These are phyloP conservation scores for Telenomus remus DNA, from an alignment of 1,140 invertebrate genomes.

Conservation along the genomic window DNA sequence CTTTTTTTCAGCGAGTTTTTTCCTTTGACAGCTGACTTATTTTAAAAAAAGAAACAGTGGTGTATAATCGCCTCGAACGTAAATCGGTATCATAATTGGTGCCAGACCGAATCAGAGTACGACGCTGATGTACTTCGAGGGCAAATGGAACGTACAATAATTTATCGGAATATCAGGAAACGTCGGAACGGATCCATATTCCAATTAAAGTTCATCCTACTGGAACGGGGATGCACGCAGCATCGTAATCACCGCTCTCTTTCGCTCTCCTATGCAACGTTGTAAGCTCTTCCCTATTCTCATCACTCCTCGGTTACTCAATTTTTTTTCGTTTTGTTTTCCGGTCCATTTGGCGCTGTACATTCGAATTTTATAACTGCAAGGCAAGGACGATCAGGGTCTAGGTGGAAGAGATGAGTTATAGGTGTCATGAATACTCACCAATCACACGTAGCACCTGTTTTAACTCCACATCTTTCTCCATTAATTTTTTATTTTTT, in stretches of 20 bases:
- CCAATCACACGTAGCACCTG: slow-evolving; percentile 31
- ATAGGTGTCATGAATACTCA: slow-evolving; percentile 39
- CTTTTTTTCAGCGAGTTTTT: slow-evolving; percentile 48
- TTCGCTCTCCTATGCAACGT: slow-evolving; percentile 44
- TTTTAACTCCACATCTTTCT: slow-evolving; percentile 27
- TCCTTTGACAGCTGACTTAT: slow-evolving; percentile 45
- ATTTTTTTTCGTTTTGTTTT: slow-evolving; percentile 66
- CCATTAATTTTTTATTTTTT: slow-evolving; percentile 14
- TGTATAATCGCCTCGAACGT: slow-evolving; percentile 48
- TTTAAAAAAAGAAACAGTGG: slow-evolving; percentile 24
- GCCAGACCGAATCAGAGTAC: slow-evolving; percentile 50
- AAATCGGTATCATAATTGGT: slow-evolving; percentile 62
- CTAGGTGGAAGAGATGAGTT: slow-evolving; percentile 55
- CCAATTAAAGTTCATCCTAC: slow-evolving; percentile 76
- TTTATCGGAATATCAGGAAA: slow-evolving; percentile 75
- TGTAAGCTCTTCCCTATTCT: slow-evolving; percentile 58
- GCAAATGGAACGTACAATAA: slow-evolving; percentile 74
- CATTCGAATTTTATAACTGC: slow-evolving; percentile 72
- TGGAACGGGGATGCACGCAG: slow-evolving; percentile 65
- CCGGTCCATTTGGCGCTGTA: slow-evolving; percentile 74
- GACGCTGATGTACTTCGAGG: slow-evolving; percentile 64
- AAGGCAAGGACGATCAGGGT: slow-evolving; percentile 62
- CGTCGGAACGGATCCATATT: slow-evolving; percentile 74
- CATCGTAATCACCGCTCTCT: slow-evolving; percentile 57
- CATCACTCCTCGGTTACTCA: slow-evolving; percentile 60